phyloP scores from a whole-genome alignment of 2,797 vertebrate genomes.

The Manis crassicaudata region DNA sequence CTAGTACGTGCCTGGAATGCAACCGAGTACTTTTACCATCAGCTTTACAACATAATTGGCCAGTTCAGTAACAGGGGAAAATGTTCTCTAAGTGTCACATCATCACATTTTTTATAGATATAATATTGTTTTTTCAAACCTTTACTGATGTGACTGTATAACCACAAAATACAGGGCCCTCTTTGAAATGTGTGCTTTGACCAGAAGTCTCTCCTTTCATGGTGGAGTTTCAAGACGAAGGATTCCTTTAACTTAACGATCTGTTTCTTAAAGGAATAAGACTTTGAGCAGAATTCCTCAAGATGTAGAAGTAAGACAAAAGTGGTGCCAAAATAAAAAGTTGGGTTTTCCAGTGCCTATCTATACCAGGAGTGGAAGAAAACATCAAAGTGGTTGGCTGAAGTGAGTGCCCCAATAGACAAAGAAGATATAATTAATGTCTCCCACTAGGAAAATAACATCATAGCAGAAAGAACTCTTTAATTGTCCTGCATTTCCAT shows the following conservation, averaged over 20 bases:
- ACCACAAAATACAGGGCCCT: background rate
- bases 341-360: background rate
- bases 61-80: background rate
- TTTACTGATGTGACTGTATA: conserved; percentile 11
- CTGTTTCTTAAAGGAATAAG: conserved; percentile 37
- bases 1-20: background rate
- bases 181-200: background rate
- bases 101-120: background rate
- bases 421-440: background rate
- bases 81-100: conserved; percentile 14
- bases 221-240: conserved; percentile 9
- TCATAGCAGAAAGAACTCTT: background rate
- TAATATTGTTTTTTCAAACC: background rate
- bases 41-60: background rate
- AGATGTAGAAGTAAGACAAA: background rate
- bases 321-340: background rate
- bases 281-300: background rate
- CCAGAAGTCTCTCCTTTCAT: conserved; percentile 30
- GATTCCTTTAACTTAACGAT: background rate
- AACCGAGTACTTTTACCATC: background rate
- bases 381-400: background rate
- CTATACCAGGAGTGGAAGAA: background rate
- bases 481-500: background rate
- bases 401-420: background rate
- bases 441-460: background rate